A percentile compares a stretch with the other conserved stretches of the same genome.
phyloP scores from a whole-genome alignment of 2,888 invertebrate genomes.

The Ischnura elegans region DNA sequence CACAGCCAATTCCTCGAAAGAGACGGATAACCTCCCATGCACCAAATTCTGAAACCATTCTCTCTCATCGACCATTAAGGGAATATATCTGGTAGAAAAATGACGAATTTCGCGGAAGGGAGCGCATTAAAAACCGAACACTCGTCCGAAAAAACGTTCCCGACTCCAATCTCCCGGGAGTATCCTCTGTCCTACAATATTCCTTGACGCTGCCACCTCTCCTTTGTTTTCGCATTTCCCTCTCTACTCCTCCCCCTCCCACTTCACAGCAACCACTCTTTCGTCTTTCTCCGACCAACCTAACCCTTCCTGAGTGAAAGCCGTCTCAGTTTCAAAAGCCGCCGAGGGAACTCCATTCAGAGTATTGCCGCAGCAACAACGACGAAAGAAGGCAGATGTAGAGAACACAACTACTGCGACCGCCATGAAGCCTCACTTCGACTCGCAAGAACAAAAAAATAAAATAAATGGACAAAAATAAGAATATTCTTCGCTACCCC shows the following conservation, averaged over 20 bases:
- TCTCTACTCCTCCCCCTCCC: background rate
- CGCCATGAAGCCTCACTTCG: background rate
- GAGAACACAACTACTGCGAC: background rate
- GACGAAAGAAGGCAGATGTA: background rate
- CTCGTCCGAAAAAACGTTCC: background rate
- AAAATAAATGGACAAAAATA: background rate
- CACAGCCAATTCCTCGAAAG: no score
- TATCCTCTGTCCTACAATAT: no score
- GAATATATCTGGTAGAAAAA: background rate
- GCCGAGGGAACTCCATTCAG: background rate
- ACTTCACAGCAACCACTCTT: background rate
- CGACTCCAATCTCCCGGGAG: background rate
- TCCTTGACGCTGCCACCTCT: no score
- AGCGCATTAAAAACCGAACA: background rate
- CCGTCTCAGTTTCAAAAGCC: background rate
- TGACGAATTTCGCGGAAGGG: background rate
- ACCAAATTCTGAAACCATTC: background rate
- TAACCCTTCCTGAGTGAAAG: background rate
- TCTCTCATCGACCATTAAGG: background rate
- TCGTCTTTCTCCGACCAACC: background rate
- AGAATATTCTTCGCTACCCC: background rate
- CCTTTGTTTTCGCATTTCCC: background rate
- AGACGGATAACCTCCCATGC: background rate
- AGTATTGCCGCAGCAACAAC: constrained; percentile 5
- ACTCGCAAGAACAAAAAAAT: background rate